phyloP scores from a whole-genome alignment of 2,797 vertebrate genomes.

The Taeniopygia guttata region DNA sequence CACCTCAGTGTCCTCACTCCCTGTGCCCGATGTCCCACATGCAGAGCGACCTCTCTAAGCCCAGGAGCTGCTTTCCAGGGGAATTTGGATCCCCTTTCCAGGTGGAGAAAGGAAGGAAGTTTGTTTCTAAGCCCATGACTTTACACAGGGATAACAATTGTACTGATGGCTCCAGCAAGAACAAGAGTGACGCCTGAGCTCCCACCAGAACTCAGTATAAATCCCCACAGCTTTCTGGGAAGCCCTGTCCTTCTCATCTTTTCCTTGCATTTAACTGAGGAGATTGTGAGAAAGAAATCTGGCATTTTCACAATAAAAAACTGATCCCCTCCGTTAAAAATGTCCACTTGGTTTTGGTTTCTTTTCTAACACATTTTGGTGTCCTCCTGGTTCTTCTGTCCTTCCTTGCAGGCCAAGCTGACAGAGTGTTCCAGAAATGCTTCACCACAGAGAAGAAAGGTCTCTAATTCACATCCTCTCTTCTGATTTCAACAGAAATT shows the following conservation, averaged over 20 bases:
- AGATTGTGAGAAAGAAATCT: neutral
- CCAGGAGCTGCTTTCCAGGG: neutral
- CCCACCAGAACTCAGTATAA: neutral
- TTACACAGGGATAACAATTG: neutral
- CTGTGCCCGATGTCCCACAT: neutral
- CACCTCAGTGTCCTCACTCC: neutral
- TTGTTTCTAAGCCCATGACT: neutral
- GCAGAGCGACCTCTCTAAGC: neutral
- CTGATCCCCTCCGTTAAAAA: neutral
- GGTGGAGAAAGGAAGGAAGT: neutral
- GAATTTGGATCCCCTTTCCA: neutral
- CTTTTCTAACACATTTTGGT: neutral
- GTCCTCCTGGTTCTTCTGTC: neutral
- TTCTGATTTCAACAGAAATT: neutral
- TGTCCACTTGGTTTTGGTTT: neutral
- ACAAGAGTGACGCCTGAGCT: neutral
- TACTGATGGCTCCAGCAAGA: neutral
- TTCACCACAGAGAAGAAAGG: neutral
- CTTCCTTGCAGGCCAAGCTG: neutral
- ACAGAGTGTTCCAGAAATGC: neutral
- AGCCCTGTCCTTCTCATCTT: neutral
- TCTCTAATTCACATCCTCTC: too few species aligned
- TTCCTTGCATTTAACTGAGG: neutral
- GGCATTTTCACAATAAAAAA: neutral
- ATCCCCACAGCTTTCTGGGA: neutral